Percentiles rank a stretch among this genome's conserved stretches.
Evolutionary conservation across 2,113 vertebrate species (phyloP).

Genomic region (Nannobrachium achirus): DNA sequence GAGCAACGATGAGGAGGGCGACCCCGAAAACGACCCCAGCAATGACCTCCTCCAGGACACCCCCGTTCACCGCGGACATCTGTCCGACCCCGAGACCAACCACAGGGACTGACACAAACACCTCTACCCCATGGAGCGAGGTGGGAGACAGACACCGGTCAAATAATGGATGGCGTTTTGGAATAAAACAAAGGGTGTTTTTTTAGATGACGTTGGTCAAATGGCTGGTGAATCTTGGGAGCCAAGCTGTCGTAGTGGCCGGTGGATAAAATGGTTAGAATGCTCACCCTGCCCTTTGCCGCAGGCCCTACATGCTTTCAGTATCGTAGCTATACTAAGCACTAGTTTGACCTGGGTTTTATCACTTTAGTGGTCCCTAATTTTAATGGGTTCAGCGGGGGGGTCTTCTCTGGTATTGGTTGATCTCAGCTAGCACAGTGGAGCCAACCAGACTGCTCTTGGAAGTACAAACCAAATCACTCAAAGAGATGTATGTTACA

Average conservation of each 20-base stretch:
- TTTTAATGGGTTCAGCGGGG: neutral
- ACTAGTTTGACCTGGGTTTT: neutral
- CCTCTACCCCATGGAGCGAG: neutral
- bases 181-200: constrained; percentile 9
- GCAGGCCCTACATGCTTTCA: neutral
- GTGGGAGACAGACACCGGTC: neutral
- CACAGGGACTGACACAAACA: constrained; percentile 66
- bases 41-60: constrained; percentile 73
- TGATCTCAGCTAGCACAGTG: neutral
- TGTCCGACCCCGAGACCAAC: constrained; percentile 86
- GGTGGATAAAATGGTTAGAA: neutral
- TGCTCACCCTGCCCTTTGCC: constrained; percentile 11
- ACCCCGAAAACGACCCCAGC: constrained; percentile 71
- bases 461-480: constrained; percentile 22
- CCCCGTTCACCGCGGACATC: constrained; percentile 80
- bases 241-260: too few relatives aligned
- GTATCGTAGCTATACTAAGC: constrained; percentile 10
- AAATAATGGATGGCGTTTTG: constrained; percentile 1
- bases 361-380: neutral
- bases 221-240: constrained; percentile 23
- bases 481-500: too few relatives aligned
- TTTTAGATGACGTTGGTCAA: constrained; percentile 1
- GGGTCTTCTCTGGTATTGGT: neutral
- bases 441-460: constrained; percentile 10
- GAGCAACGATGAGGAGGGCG: constrained; percentile 91